Conservation (phyloP, 2,113 vertebrate species). For the Madoqua kirkii region DNA sequence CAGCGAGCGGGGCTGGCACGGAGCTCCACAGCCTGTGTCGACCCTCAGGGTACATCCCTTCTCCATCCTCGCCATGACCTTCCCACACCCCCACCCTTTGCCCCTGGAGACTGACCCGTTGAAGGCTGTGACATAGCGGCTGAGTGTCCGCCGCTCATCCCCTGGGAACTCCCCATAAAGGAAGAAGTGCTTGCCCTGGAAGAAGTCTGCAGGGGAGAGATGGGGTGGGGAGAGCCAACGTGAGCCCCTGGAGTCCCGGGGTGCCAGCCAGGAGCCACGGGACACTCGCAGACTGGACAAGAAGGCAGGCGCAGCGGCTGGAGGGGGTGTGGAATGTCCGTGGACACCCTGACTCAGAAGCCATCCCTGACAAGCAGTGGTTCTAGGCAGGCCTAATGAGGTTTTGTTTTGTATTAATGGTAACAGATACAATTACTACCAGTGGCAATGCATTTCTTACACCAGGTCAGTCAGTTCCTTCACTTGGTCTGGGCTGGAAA, state of each 20-base stretch:
- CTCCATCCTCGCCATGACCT: neutral
- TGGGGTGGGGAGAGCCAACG: accelerated
- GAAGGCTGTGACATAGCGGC: constrained; percentile 89
- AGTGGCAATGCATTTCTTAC: accelerated
- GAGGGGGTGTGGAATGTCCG: neutral
- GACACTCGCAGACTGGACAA: neutral
- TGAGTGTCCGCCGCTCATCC: constrained; percentile 85
- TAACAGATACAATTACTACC: neutral
- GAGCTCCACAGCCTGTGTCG: neutral
- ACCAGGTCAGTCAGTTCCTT: neutral
- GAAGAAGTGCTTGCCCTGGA: constrained; percentile 89
- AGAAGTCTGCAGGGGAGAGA: constrained; percentile 81
- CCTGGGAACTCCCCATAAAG: constrained; percentile 90
- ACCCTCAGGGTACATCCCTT: neutral
- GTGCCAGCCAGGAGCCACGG: too few relatives aligned
- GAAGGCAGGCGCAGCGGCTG: neutral
- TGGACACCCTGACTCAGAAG: accelerated
- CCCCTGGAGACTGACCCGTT: constrained; percentile 83
- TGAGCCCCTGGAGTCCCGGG: neutral
- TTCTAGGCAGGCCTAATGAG: neutral
- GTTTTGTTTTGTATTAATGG: neutral
- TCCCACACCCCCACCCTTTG: too few relatives aligned
- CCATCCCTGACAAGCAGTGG: neutral
- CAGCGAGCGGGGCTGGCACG: neutral
- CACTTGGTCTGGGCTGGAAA: neutral